Evolutionary conservation across 2,888 invertebrate species (phyloP).

Genomic region (Venusia cambrica): DNA sequence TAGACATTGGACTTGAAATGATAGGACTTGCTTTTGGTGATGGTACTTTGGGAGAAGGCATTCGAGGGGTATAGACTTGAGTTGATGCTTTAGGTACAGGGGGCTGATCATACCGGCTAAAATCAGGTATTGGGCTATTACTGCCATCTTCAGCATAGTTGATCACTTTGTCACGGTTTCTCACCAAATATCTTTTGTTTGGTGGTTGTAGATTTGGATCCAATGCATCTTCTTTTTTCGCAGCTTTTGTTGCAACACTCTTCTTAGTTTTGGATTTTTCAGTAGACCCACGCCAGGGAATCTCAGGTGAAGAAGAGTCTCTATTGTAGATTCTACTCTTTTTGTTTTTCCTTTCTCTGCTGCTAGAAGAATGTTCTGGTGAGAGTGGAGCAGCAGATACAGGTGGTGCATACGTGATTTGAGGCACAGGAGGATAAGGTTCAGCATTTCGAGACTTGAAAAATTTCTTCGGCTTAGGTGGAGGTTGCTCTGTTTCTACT

Average conservation of each 20-base stretch:
- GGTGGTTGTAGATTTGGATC: conserved; percentile 69
- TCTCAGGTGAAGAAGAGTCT: conserved; percentile 74
- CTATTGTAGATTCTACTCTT: conserved; percentile 61
- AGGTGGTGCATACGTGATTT: conserved; percentile 75
- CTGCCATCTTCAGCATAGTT: conserved; percentile 84
- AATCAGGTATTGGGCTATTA: conserved; percentile 75
- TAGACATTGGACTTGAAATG: conserved; percentile 58
- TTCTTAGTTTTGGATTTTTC: conserved; percentile 68
- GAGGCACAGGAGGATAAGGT: conserved; percentile 77
- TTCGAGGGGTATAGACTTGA: conserved; percentile 33
- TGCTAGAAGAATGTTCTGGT: conserved; percentile 66
- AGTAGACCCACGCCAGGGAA: conserved; percentile 67
- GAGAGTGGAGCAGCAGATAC: conserved; percentile 68
- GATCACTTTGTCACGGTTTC: conserved; percentile 82
- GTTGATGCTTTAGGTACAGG: conserved; percentile 39
- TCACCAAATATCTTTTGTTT: conserved; percentile 73
- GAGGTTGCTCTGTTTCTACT: conserved; percentile 73
- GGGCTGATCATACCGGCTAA: conserved; percentile 56
- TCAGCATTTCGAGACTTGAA: conserved; percentile 92
- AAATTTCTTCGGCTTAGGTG: conserved; percentile 92
- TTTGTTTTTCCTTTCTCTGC: conserved; percentile 66
- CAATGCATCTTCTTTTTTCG: conserved; percentile 65
- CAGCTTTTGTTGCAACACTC: conserved; percentile 65
- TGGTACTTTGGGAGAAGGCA: conserved; percentile 51
- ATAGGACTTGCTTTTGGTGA: conserved; percentile 73